phyloP scores from a whole-genome alignment of 2,113 vertebrate genomes.

The Erinaceus europaeus region DNA sequence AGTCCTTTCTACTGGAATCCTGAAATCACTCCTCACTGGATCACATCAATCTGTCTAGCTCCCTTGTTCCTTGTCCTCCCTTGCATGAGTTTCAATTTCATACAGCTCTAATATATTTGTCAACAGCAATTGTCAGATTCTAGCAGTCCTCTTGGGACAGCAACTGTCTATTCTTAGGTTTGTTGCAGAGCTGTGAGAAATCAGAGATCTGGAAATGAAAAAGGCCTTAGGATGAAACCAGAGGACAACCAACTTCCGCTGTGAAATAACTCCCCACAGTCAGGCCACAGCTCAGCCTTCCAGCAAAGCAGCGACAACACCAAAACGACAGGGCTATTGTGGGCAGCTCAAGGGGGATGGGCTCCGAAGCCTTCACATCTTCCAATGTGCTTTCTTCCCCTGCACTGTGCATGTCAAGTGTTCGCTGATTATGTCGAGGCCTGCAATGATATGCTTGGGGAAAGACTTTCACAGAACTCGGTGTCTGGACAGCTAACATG shows the following conservation, averaged over 20 bases:
- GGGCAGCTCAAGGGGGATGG: neutral
- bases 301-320: neutral
- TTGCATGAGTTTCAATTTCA: neutral
- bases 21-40: no score
- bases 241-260: neutral
- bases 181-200: neutral
- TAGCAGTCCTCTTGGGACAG: neutral
- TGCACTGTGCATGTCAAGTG: neutral
- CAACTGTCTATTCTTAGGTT: neutral
- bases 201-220: neutral
- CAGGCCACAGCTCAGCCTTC: neutral
- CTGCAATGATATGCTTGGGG: no score
- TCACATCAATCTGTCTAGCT: no score
- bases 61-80: neutral
- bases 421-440: neutral
- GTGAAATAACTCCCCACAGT: neutral
- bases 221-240: neutral
- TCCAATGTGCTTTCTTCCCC: neutral
- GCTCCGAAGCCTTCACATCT: neutral
- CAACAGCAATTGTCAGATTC: neutral
- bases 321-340: neutral
- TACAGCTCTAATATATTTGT: neutral
- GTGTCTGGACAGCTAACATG: no score
- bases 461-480: no score
- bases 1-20: no score